A percentile compares a stretch with the other conserved stretches of the same genome.
These are phyloP conservation scores for Eupithecia subfuscata DNA, from an alignment of 2,888 invertebrate species.

Conservation along the genomic window DNA sequence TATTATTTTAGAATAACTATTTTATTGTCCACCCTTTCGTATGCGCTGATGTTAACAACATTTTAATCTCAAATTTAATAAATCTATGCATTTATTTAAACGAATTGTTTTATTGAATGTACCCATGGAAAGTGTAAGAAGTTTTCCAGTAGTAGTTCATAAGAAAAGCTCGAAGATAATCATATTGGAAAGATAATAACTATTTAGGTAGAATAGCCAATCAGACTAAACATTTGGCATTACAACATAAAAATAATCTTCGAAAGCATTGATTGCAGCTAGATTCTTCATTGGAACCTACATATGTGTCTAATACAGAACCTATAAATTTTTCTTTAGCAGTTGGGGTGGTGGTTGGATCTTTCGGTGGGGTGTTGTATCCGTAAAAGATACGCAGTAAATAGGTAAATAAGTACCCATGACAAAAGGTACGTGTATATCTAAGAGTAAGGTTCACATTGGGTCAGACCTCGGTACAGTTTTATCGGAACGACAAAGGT, in stretches of 20 bases:
- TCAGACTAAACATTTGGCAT: no score
- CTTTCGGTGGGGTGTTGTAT: no score
- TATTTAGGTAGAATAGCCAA: background rate
- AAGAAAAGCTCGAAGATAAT: background rate
- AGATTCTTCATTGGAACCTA: background rate
- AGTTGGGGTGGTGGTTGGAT: no score
- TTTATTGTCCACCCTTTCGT: slow-evolving; percentile 14
- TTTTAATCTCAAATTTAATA: slow-evolving; percentile 10
- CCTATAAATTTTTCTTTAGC: no score
- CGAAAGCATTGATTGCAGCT: no score
- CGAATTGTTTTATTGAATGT: slow-evolving; percentile 14
- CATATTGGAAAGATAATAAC: background rate
- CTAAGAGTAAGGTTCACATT: background rate
- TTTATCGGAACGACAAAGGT: no score
- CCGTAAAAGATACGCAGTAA: background rate
- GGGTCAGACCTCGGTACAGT: no score
- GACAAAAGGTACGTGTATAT: background rate
- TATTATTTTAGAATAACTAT: slow-evolving; percentile 39
- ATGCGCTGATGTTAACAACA: slow-evolving; percentile 16
- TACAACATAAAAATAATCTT: no score
- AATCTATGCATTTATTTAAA: slow-evolving; percentile 5
- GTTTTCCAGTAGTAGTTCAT: background rate
- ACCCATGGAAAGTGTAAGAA: background rate
- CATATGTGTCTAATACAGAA: background rate
- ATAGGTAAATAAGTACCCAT: background rate